phyloP scores from a whole-genome alignment of 2,113 vertebrate species.

The Ibidorhyncha struthersii region DNA sequence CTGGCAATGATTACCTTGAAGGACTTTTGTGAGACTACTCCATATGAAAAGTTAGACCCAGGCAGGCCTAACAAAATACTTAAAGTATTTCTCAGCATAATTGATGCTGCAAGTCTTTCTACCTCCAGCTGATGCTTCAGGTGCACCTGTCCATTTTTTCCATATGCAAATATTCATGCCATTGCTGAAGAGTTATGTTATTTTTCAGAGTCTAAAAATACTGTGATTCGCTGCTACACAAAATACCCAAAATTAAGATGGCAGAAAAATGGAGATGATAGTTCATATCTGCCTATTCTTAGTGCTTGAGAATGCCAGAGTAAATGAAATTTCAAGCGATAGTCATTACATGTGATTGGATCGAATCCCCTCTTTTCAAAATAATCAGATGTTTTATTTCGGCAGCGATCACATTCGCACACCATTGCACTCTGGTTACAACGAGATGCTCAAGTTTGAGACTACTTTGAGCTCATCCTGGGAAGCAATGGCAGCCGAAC shows the following conservation, averaged over 20 bases:
- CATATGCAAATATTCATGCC: background rate
- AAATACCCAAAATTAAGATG: background rate
- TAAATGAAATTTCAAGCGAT: background rate
- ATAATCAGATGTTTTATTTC: background rate
- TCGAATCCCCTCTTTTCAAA: background rate
- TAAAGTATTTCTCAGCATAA: background rate
- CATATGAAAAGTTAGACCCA: background rate
- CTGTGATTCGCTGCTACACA: background rate
- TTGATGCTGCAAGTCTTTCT: background rate
- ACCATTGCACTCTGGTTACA: background rate
- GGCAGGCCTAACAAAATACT: background rate
- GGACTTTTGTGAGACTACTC: background rate
- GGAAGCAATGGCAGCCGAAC: background rate
- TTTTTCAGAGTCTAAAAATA: constrained; percentile 1
- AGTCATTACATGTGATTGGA: background rate
- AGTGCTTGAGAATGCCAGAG: background rate
- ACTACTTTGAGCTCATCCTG: background rate
- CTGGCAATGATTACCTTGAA: background rate
- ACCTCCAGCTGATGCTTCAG: background rate
- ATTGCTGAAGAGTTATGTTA: background rate
- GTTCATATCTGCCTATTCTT: background rate
- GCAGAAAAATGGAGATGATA: background rate
- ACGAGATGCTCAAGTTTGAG: background rate
- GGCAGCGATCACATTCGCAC: background rate
- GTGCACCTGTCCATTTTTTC: background rate